Conservation (phyloP, 2,113 vertebrate species). For the Pseudopodoces humilis region DNA sequence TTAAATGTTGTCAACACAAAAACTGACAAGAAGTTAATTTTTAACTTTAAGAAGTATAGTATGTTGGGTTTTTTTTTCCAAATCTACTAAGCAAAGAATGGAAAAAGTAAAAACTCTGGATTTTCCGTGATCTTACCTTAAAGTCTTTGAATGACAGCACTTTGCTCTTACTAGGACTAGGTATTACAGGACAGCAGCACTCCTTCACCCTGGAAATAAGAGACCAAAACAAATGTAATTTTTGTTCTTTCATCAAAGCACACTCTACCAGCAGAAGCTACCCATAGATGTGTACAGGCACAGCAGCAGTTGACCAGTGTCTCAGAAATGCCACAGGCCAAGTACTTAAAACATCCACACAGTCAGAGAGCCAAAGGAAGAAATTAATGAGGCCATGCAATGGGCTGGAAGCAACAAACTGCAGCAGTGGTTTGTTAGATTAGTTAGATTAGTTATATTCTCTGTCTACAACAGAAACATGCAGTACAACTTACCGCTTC, state of each 20-base stretch:
- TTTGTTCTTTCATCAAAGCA: not conserved
- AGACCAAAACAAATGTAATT: not conserved
- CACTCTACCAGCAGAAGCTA: not conserved
- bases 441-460: not conserved
- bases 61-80: not conserved
- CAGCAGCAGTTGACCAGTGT: not conserved
- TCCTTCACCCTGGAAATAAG: slow-evolving; percentile 68
- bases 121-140: slow-evolving; percentile 60
- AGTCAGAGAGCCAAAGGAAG: not conserved
- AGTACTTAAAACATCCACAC: not conserved
- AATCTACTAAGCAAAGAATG: not conserved
- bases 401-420: not conserved
- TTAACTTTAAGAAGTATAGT: not conserved
- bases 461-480: not conserved
- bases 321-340: not conserved
- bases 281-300: not conserved
- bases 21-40: not conserved
- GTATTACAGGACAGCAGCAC: slow-evolving; percentile 72
- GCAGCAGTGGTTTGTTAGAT: not conserved
- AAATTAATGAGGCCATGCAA: not conserved
- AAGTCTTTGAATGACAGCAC: slow-evolving; percentile 66
- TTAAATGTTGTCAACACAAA: not conserved
- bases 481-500: slow-evolving; percentile 69
- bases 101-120: not conserved
- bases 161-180: slow-evolving; percentile 72